These are phyloP conservation scores for human DNA, from an alignment of 2,113 vertebrate genomes.

Conservation along the genomic window DNA sequence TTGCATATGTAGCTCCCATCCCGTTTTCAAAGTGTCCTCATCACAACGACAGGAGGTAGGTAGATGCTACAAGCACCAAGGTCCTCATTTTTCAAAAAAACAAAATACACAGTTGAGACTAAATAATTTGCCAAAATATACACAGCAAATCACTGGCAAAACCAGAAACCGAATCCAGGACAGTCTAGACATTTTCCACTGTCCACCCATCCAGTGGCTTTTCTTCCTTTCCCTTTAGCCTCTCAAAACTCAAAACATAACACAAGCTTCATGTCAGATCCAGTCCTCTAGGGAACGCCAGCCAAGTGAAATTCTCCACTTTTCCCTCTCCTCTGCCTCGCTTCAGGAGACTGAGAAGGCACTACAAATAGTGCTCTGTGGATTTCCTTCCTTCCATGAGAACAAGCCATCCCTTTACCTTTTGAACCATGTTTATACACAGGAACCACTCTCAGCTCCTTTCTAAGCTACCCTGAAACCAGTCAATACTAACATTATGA, in stretches of 20 bases:
- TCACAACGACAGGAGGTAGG: background rate
- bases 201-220: background rate
- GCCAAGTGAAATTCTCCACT: background rate
- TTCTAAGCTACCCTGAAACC: background rate
- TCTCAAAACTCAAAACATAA: background rate
- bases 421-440: background rate
- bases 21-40: background rate
- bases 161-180: background rate
- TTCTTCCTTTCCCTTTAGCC: background rate
- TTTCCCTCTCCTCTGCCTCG: background rate
- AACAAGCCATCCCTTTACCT: background rate
- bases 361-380: background rate
- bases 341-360: background rate
- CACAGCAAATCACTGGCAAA: background rate
- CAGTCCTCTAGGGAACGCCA: too few relatives aligned
- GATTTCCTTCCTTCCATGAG: background rate
- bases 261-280: background rate
- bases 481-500: background rate
- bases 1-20: background rate
- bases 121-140: slow-evolving; percentile 51
- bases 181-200: background rate
- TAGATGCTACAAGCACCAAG: slow-evolving; percentile 18
- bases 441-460: background rate
- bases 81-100: background rate
- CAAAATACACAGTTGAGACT: slow-evolving; percentile 2